Percentiles rank a stretch among this genome's conserved stretches.
Conservation (phyloP, 1,140 invertebrate genomes). For the Stegodyphus mimosarum region DNA sequence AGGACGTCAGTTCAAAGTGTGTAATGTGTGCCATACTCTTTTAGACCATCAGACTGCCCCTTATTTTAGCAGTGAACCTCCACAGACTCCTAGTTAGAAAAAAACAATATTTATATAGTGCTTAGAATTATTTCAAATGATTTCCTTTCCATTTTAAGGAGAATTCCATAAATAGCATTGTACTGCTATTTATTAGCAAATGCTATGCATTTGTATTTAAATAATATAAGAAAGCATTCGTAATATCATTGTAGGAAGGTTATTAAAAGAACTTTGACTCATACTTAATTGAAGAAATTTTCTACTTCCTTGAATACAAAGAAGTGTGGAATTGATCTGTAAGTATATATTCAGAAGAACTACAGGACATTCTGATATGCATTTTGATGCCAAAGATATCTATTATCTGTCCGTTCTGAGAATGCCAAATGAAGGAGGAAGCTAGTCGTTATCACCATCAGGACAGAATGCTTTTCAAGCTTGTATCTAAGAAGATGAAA, state of each 20-base stretch:
- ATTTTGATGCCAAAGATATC: too few relatives aligned
- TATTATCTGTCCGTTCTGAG: too few relatives aligned
- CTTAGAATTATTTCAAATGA: constrained; percentile 13
- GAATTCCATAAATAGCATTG: constrained; percentile 19
- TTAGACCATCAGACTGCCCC: constrained; percentile 92
- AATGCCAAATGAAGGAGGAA: too few relatives aligned
- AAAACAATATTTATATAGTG: background rate
- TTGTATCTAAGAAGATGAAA: too few relatives aligned
- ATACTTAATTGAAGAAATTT: background rate
- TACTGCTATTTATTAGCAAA: constrained; percentile 41
- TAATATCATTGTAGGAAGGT: background rate
- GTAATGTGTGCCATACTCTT: constrained; percentile 96
- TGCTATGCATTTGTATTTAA: constrained; percentile 53
- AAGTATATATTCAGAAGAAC: too few relatives aligned
- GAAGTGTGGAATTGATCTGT: too few relatives aligned
- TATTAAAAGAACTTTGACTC: background rate
- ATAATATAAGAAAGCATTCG: constrained; percentile 3
- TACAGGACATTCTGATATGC: too few relatives aligned
- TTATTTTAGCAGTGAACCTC: constrained; percentile 91
- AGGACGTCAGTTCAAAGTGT: constrained; percentile 86
- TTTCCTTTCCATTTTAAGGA: constrained; percentile 6
- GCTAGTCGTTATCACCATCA: too few relatives aligned
- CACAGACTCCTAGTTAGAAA: constrained; percentile 75
- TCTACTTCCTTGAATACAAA: background rate
- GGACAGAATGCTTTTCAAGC: too few relatives aligned